phyloP scores from a whole-genome alignment of 2,113 vertebrate genomes.

The Mormyrus lacerda region DNA sequence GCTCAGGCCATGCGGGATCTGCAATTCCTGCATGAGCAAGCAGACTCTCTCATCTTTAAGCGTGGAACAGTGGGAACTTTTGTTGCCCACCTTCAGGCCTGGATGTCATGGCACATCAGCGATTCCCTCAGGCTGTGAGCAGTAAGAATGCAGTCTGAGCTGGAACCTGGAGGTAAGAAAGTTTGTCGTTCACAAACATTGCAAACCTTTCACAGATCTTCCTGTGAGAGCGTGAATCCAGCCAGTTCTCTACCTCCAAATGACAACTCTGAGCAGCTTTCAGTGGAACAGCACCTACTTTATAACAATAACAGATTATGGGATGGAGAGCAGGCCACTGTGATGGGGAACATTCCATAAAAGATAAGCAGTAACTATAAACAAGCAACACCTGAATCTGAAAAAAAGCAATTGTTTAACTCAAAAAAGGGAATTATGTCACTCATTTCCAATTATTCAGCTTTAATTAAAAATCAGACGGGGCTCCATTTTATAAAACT shows the following conservation, averaged over 20 bases:
- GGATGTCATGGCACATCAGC: not conserved
- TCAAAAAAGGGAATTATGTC: not conserved
- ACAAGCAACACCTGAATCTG: not conserved
- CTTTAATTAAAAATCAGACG: not conserved
- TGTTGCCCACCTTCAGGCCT: not conserved
- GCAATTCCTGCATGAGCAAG: slow-evolving; percentile 44
- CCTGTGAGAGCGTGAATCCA: not conserved
- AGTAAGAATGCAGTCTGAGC: not conserved
- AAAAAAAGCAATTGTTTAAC: not conserved
- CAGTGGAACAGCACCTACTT: not conserved
- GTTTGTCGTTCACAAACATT: not conserved
- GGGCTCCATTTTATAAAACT: not conserved
- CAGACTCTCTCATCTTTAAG: not conserved
- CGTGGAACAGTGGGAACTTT: not conserved
- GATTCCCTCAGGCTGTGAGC: not conserved
- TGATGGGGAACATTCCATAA: not conserved
- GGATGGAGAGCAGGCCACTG: not conserved
- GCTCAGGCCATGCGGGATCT: slow-evolving; percentile 53
- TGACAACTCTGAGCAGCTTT: not conserved
- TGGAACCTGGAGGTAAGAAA: not conserved
- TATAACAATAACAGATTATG: not conserved
- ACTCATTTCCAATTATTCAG: not conserved
- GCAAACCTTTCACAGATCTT: not conserved
- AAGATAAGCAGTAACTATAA: not conserved
- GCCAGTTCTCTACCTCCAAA: not conserved